phyloP scores from a whole-genome alignment of 2,797 vertebrate genomes.

The Pagetopsis macropterus region DNA sequence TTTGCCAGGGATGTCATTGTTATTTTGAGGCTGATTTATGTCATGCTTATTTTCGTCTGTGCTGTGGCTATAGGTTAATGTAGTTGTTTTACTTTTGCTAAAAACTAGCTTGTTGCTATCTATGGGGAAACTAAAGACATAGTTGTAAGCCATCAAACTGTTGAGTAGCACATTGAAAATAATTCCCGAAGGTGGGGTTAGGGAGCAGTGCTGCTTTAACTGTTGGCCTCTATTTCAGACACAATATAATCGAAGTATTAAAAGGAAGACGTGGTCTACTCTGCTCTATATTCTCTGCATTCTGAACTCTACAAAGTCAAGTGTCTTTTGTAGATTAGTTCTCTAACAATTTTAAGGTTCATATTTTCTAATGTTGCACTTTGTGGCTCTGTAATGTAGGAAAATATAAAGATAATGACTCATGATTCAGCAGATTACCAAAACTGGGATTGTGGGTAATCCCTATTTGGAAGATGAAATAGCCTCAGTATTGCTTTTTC shows the following conservation, averaged over 20 bases:
- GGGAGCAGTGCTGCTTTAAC: background rate
- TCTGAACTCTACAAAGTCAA: background rate
- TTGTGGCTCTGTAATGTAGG: slow-evolving; percentile 36
- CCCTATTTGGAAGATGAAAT: slow-evolving; percentile 8
- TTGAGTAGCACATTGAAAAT: background rate
- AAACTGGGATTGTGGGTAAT: slow-evolving; percentile 1
- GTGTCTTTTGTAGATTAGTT: slow-evolving; percentile 10
- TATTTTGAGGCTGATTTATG: background rate
- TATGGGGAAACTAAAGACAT: background rate
- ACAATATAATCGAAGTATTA: background rate
- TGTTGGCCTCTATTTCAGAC: background rate
- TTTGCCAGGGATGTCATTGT: background rate
- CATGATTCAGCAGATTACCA: slow-evolving; percentile 2
- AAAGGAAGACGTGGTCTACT: background rate
- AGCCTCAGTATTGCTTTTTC: slow-evolving; percentile 28
- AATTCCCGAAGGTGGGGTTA: background rate
- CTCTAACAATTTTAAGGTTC: background rate
- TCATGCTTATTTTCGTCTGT: no score
- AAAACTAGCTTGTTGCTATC: background rate
- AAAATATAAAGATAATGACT: slow-evolving; percentile 14
- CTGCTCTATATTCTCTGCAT: background rate
- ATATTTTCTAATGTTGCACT: slow-evolving; percentile 1
- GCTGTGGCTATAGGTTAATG: no score
- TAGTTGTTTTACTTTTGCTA: background rate
- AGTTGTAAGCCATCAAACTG: background rate